Evolutionary conservation across 2,113 vertebrate species (phyloP), one percentile per base, ranked within the genome.

Genomic region (Sander vitreus): DNA sequence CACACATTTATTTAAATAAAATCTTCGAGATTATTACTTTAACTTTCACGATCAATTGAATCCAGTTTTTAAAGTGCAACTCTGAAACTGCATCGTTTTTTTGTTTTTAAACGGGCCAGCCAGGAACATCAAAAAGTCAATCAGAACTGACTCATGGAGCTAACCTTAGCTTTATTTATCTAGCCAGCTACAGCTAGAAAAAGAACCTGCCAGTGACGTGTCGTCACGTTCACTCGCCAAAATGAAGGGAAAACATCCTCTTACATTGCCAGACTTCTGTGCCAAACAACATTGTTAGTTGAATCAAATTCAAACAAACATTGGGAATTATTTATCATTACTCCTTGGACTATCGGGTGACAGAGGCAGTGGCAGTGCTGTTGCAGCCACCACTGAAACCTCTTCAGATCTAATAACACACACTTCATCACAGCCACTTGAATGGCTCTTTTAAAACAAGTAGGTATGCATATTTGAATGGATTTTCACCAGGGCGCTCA

Each of bases 381-480:
- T 9, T 33, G 33, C 33, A 33, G 16, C 18, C 13, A 8, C 47
- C 19, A 6, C 27, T 10, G 39, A 33, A 16, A 18, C 72, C 76
- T 33, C 33, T 8, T 16, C 53, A 27, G 48, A 47, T 54, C 63
- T 10, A 16, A 21, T 60, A 18, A 66, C 76, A 43, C 36, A 3
- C 3, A 1, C 25, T 50, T 39, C 64, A 45, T 65, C 11, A 45
- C 30, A 65, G 33, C 30, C 13, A 16, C 21, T 21, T n/a, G 63
- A 68, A 47, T 18, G 14, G 59, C 7, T 64, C 60, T 27, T 43
- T 71, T 63, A 21, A 60, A 39, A 45, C 14, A 47, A 70, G 18
- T 11, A 6, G 51, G n/a, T 39, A 54, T 88, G 70, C 82, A 84
- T 78, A 79, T 78, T 76, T 85, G 57, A 83, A 50, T 59, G 59